Conservation (phyloP, 2,888 invertebrate species). For the Drosophila birchii region DNA sequence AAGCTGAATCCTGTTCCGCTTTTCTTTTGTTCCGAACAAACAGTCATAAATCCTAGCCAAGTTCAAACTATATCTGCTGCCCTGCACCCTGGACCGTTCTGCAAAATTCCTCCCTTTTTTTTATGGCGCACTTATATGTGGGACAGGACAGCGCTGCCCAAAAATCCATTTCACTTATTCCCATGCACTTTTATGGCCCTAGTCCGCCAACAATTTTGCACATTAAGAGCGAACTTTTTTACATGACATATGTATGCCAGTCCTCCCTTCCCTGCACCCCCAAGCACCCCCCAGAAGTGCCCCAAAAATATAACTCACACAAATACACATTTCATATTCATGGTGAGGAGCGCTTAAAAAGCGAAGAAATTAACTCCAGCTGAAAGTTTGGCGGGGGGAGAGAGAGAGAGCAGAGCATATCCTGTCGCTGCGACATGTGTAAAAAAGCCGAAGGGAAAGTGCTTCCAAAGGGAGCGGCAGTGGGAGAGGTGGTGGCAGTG, state of each 20-base stretch:
- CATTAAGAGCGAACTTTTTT: constrained; percentile 76
- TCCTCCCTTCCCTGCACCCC: background rate
- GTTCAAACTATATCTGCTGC: constrained; percentile 58
- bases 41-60: constrained; percentile 70
- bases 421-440: constrained; percentile 62
- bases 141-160: constrained; percentile 52
- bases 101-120: constrained; percentile 58
- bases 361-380: constrained; percentile 74
- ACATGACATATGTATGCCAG: constrained; percentile 76
- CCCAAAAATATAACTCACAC: constrained; percentile 71
- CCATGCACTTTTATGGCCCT: constrained; percentile 77
- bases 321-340: constrained; percentile 79
- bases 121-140: constrained; percentile 75
- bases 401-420: background rate
- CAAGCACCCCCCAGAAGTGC: background rate
- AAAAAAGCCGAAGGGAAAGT: constrained; percentile 23
- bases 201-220: constrained; percentile 74
- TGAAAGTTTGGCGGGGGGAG: constrained; percentile 23
- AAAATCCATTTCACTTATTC: constrained; percentile 78
- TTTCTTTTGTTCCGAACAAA: constrained; percentile 54
- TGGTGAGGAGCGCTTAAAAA: constrained; percentile 76
- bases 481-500: background rate
- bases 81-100: constrained; percentile 48
- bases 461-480: background rate
- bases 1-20: constrained; percentile 16